Base-by-base conservation (phyloP, 2,888 invertebrate genomes). In the Eurytoma californica region DNA sequence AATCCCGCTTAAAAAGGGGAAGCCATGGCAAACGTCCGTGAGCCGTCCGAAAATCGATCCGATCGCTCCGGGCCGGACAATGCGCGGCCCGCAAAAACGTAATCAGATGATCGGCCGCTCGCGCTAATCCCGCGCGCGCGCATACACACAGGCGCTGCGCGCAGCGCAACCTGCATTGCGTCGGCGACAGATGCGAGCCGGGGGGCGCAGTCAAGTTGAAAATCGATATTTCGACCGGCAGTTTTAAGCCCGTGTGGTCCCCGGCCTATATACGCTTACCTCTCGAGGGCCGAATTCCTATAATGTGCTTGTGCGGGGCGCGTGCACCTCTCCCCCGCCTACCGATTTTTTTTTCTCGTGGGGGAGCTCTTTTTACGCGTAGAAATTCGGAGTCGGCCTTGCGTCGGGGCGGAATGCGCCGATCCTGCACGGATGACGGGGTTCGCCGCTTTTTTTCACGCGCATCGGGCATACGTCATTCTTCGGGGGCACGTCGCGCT, bases 201-300 rank as follows among this genome's bases (percentile, higher is more conserved):
- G 7, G 69, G 80, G 82, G 80, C 81, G 82, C 82, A 67, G 82
- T 83, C 84, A 86, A 86, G 84, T 86, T 85, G 84, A 84, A 87
- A 88, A 88, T 87, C 86, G 84, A 87, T 87, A 88, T 86, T 87
- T 85, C 83, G 79, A 30, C n/a, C n/a, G 51, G 20, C 63, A 66
- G 57, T 74, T 73, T 72, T 30, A 76, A 16, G 30, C 28, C 76
- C 75, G 74, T 79, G 79, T 79, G 79, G 72, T 72, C 80, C 20
- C 63, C 24, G 24, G 63, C 51, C 55, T 72, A 39, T 39, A 39
- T 39, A 39, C 39, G 39, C 39, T 39, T 39, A 68, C 47, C 18
- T 76, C 68, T 63, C 51, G 47, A 57, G 53, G 47, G 55, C 55
- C 57, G 18, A 76, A 76, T 65, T 77, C 60, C 55, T 65, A 61